phyloP scores from a whole-genome alignment of 2,797 vertebrate species.

The Eospalax fontanierii region DNA sequence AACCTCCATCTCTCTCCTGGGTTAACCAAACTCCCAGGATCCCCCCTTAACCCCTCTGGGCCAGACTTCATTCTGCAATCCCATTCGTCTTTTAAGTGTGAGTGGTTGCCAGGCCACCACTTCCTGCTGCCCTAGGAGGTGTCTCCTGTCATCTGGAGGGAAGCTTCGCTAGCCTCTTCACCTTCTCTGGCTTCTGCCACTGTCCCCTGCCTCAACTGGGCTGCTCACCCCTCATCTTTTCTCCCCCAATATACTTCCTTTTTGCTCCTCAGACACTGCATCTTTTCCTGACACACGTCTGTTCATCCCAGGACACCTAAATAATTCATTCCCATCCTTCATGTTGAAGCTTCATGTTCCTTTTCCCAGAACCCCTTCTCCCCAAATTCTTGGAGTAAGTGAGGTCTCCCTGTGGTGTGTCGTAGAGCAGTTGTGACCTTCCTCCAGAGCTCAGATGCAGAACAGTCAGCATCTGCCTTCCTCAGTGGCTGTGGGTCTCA shows the following conservation, averaged over 20 bases:
- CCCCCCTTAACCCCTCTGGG: not conserved
- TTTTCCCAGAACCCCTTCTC: not conserved
- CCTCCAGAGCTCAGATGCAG: not conserved
- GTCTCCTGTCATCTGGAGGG: not conserved
- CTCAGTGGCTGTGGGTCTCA: not conserved
- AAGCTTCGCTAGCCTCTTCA: not conserved
- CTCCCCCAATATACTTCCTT: not conserved
- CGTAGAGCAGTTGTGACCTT: not conserved
- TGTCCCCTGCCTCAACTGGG: not conserved
- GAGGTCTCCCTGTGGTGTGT: not conserved
- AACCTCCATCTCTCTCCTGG: not conserved
- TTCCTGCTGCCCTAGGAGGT: not conserved
- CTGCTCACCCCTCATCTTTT: fast-evolving
- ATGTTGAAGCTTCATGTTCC: not conserved
- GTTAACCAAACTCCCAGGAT: not conserved
- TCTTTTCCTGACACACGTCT: not conserved
- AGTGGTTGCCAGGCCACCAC: not conserved
- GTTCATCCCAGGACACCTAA: not conserved
- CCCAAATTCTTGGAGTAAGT: not conserved
- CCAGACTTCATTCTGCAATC: not conserved
- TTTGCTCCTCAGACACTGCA: not conserved
- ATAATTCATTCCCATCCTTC: not conserved
- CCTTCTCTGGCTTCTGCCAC: not conserved
- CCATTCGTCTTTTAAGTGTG: not conserved
- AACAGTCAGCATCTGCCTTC: not conserved